Evolutionary conservation across 2,113 vertebrate genomes (phyloP).

Genomic region (Nerophis lumbriciformis): DNA sequence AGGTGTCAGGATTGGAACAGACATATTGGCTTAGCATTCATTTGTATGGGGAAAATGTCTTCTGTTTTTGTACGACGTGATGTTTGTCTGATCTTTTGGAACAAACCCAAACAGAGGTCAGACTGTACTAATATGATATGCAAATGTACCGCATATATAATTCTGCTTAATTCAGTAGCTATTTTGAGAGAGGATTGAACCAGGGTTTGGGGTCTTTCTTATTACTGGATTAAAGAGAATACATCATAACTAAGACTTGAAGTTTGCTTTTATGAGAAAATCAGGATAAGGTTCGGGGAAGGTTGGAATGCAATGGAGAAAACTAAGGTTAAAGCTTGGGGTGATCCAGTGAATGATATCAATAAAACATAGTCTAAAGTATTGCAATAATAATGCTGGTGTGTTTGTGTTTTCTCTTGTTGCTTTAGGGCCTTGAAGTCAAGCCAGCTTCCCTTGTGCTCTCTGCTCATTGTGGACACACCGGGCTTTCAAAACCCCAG

Average conservation of each 20-base stretch:
- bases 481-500: slow-evolving; percentile 93
- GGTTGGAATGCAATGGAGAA: slow-evolving; percentile 3
- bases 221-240: background rate
- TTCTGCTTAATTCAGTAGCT: no score
- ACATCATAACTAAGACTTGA: background rate
- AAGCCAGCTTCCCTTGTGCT: slow-evolving; percentile 89
- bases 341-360: slow-evolving; percentile 27
- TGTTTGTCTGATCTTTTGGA: no score
- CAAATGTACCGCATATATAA: background rate
- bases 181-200: background rate
- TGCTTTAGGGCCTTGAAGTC: slow-evolving; percentile 87
- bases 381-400: slow-evolving; percentile 12
- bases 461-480: slow-evolving; percentile 90
- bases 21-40: no score
- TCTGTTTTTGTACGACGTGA: no score
- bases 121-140: background rate
- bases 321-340: slow-evolving; percentile 26
- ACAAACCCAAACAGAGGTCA: no score
- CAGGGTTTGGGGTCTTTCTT: background rate
- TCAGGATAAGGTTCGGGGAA: background rate
- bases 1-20: no score
- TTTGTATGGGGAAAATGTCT: no score
- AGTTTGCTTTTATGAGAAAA: slow-evolving; percentile 1
- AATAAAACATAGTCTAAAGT: slow-evolving; percentile 25
- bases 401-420: slow-evolving; percentile 11